Evolutionary conservation across 2,797 vertebrate genomes (phyloP).

Genomic region (Xenentodon cancila): DNA sequence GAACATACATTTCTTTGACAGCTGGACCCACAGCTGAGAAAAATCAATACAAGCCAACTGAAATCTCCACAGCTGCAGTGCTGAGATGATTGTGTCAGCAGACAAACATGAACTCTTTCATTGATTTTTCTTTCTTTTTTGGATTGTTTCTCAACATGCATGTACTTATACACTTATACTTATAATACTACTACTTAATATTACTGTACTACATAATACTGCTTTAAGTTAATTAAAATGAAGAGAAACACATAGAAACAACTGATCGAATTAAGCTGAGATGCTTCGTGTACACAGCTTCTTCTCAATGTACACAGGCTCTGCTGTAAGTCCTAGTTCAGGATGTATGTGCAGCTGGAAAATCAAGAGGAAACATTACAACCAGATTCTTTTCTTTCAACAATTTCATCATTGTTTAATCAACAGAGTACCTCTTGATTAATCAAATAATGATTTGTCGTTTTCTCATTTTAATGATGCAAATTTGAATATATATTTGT

Average conservation of each 20-base stretch:
- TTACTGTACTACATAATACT: background rate
- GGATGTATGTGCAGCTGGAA: background rate
- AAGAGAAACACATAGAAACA: background rate
- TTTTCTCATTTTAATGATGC: too few species aligned
- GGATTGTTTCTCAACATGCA: background rate
- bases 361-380: too few species aligned
- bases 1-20: constrained; percentile 3
- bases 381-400: too few species aligned
- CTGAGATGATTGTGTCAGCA: background rate
- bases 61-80: background rate
- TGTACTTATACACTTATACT: background rate
- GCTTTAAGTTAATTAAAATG: background rate
- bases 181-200: too few species aligned
- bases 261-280: background rate
- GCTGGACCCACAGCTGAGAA: too few species aligned
- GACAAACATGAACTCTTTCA: background rate
- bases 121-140: background rate
- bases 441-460: too few species aligned
- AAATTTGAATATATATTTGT: too few species aligned
- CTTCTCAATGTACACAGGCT: background rate
- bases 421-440: background rate
- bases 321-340: background rate
- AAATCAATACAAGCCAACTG: constrained; percentile 1
- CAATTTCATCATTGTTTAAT: background rate
- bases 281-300: too few species aligned